A percentile compares a stretch with the other conserved stretches of the same genome.
Evolutionary conservation across 2,888 invertebrate species (phyloP).

Genomic region (Habroteleia sp.): DNA sequence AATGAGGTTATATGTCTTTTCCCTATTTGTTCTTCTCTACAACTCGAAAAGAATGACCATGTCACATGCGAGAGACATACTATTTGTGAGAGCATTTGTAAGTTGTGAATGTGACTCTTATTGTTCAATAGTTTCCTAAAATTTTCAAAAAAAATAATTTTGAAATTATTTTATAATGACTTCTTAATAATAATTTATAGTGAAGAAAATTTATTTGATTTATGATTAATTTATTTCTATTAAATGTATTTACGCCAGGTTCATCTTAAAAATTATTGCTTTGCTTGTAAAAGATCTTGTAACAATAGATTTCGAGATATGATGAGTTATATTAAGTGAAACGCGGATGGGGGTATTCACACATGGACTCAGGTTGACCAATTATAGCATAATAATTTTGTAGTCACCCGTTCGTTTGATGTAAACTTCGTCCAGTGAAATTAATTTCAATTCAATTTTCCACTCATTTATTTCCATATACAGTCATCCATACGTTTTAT

Average conservation of each 20-base stretch:
- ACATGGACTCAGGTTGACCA: background rate
- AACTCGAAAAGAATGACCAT: slow-evolving; percentile 17
- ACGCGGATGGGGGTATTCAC: no score
- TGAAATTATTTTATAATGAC: no score
- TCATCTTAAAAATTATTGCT: no score
- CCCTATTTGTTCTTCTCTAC: slow-evolving; percentile 3
- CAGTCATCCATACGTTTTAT: slow-evolving; percentile 16
- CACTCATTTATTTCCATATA: slow-evolving; percentile 34
- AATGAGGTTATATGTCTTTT: slow-evolving; percentile 36
- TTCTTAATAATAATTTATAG: no score
- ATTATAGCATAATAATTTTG: background rate
- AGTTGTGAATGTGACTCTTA: background rate
- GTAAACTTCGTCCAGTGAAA: slow-evolving; percentile 15
- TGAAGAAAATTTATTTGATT: no score
- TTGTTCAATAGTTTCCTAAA: no score
- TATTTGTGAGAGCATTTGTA: slow-evolving; percentile 20
- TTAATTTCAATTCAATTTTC: slow-evolving; percentile 42
- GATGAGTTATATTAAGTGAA: no score
- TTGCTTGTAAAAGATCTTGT: no score
- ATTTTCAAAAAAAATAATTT: no score
- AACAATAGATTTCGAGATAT: no score
- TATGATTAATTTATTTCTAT: no score
- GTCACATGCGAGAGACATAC: slow-evolving; percentile 19
- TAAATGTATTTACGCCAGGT: no score
- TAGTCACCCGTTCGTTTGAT: background rate